Conservation (phyloP, 2,113 vertebrate genomes). For the Pogona vitticeps region DNA sequence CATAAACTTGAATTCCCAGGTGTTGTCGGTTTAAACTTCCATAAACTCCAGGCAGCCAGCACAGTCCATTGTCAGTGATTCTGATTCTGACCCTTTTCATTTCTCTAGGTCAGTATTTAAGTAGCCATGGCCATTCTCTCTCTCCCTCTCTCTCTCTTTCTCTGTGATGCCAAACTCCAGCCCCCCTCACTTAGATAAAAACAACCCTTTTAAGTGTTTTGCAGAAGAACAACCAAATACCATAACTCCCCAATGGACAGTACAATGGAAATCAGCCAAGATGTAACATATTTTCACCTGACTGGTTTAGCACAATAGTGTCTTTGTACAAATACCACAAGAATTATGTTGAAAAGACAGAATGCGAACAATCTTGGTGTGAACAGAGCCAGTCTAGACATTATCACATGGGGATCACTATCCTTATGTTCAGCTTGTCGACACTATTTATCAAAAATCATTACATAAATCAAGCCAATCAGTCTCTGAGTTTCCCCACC, state of each 20-base stretch:
- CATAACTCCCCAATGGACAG: neutral
- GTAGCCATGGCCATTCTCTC: neutral
- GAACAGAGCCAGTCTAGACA: neutral
- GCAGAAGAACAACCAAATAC: neutral
- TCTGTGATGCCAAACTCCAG: neutral
- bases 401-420: neutral
- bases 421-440: neutral
- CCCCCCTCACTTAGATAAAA: neutral
- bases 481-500: neutral
- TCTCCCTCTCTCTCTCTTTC: neutral
- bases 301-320: neutral
- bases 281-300: neutral
- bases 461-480: neutral
- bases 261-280: neutral
- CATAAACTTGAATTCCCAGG: too few relatives aligned
- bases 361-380: neutral
- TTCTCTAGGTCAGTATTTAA: neutral
- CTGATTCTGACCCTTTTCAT: neutral
- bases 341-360: neutral
- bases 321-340: conserved; percentile 3
- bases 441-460: neutral
- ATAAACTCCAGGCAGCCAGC: too few relatives aligned
- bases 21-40: too few relatives aligned
- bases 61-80: too few relatives aligned
- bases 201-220: neutral